These are phyloP conservation scores for Thyatira batis DNA, from an alignment of 2,888 invertebrate species.

Conservation along the genomic window DNA sequence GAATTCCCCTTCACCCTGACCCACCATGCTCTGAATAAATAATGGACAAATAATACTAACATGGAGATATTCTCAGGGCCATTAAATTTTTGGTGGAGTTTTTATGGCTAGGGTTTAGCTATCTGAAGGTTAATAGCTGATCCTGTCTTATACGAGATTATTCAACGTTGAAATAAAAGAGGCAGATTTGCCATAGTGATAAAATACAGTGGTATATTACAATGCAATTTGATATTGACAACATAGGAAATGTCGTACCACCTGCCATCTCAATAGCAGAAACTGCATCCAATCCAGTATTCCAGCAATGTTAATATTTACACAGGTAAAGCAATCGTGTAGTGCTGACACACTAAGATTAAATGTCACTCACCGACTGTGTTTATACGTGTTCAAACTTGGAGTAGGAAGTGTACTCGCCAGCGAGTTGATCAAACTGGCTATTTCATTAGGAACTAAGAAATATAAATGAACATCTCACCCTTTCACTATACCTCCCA, in stretches of 20 bases:
- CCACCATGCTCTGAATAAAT: constrained; percentile 1
- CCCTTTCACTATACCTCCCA: too few species aligned
- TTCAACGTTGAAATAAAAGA: too few species aligned
- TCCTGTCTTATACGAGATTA: too few species aligned
- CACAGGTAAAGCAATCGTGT: not conserved
- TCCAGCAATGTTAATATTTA: not conserved
- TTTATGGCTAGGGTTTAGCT: too few species aligned
- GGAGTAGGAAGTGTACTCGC: too few species aligned
- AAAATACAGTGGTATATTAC: not conserved
- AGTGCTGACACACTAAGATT: not conserved
- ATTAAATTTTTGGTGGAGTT: not conserved
- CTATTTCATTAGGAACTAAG: not conserved
- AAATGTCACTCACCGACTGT: not conserved
- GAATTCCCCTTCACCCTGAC: not conserved
- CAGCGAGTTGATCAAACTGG: too few species aligned
- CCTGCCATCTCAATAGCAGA: not conserved
- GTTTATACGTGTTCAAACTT: not conserved
- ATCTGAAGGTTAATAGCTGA: too few species aligned
- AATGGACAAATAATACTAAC: not conserved
- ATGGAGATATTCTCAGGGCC: not conserved
- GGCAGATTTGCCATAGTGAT: too few species aligned
- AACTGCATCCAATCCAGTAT: not conserved
- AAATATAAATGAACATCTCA: too few species aligned
- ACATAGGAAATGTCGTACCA: not conserved
- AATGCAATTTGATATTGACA: not conserved